A percentile compares a stretch with the other conserved stretches of the same genome.
Conservation (phyloP, 2,797 vertebrate species). For the Prunella strophiata region DNA sequence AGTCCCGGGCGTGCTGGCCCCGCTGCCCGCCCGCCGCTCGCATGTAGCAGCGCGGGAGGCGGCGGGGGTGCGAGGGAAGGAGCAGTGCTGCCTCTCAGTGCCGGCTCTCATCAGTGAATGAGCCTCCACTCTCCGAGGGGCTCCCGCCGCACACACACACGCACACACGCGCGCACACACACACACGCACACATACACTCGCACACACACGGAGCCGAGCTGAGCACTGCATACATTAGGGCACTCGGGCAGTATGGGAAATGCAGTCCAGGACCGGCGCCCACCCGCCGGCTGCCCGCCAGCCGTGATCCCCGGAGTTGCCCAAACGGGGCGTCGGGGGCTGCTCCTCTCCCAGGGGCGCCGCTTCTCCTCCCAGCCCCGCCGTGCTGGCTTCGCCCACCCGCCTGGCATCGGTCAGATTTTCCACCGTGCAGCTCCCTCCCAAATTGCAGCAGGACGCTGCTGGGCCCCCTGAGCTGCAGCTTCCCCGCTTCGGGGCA, state of each 20-base stretch:
- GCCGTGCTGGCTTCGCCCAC: background rate
- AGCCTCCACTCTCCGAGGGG: slow-evolving; percentile 80
- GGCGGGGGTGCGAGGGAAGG: slow-evolving; percentile 80
- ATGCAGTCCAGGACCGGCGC: slow-evolving; percentile 85
- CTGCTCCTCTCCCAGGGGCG: background rate
- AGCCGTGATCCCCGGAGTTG: background rate
- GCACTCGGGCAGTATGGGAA: slow-evolving; percentile 88
- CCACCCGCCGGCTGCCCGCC: slow-evolving; percentile 39
- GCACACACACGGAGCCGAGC: slow-evolving; percentile 72
- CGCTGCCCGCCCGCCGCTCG: slow-evolving; percentile 80
- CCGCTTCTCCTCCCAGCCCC: background rate
- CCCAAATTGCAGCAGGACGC: background rate
- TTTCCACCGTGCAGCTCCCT: background rate
- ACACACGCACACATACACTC: slow-evolving; percentile 65
- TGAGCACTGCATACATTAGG: slow-evolving; percentile 84
- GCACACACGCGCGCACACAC: slow-evolving; percentile 37
- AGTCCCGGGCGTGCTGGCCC: slow-evolving; percentile 78
- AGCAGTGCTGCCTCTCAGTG: slow-evolving; percentile 95
- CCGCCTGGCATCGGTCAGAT: background rate
- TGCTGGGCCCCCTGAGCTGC: background rate
- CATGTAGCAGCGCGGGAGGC: slow-evolving; percentile 81
- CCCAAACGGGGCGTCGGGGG: background rate
- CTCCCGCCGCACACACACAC: slow-evolving; percentile 68
- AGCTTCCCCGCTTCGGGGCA: background rate
- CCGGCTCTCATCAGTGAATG: slow-evolving; percentile 89